Evolutionary conservation across 2,888 invertebrate species (phyloP), one percentile per base, ranked within the genome.

Genomic region (Temnothorax rugatulus): DNA sequence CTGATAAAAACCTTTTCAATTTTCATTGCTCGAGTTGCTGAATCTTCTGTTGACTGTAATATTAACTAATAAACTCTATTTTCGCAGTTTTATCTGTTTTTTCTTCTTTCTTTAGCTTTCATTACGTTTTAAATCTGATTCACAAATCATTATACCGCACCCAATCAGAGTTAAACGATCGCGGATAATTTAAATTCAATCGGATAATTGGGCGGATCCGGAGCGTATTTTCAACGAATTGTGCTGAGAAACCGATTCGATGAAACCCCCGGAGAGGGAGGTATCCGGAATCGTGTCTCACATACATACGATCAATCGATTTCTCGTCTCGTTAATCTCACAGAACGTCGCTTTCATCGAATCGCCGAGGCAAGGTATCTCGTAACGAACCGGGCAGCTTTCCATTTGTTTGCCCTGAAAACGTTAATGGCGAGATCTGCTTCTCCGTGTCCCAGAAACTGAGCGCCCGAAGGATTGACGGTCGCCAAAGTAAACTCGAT

Each of bases 361-460:
- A 68, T 47, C 54, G 64, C 50, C 76, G 41, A 69, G 69, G 11
- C 34, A 75, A 47, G 76, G 50, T 59, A 74, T 77, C 83, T 77
- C 85, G 77, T 86, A 89, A 89, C 87, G 87, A 89, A 89, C 79
- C 76, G 47, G 73, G 68, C 74, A 41, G 66, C 84, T 66, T 87
- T 85, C 83, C 86, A 82, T 88, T 82, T 88, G 85, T 90, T 88
- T 87, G 85, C 86, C 76, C 75, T 66, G 87, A 86, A 87, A 90
- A 88, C 84, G 84, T 75, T 85, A 88, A 90, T 87, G 88, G 74
- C 75, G 77, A 61, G 86, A 84, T 84, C 69, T 61, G 69, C 86
- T 81, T 76, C 79, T 63, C 54, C 68, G 88, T 81, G 88, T 84
- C 82, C 86, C 63, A 87, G 84, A 87, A 88, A 89, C 76, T 85